Evolutionary conservation across 2,888 invertebrate species (phyloP).

Genomic region (Pachycephus smyrnensis): DNA sequence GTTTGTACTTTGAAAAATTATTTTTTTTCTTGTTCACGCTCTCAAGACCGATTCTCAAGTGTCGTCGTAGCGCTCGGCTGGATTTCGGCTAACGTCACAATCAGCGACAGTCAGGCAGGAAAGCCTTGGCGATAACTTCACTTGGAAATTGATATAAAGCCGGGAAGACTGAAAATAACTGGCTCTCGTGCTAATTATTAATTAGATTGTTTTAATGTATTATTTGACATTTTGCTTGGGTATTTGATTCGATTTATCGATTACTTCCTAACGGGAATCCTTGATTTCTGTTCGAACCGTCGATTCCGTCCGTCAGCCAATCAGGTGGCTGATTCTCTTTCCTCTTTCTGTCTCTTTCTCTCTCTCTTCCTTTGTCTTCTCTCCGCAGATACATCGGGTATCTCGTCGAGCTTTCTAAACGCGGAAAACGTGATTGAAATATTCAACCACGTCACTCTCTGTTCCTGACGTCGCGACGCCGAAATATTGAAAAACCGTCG

Average conservation of each 20-base stretch:
- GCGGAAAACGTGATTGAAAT: constrained; percentile 6
- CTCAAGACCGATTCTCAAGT: not conserved
- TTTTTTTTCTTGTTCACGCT: not conserved
- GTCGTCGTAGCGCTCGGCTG: not conserved
- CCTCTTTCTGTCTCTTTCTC: too few relatives aligned
- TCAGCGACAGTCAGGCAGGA: not conserved
- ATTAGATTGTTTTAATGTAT: not conserved
- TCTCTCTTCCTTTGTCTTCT: not conserved
- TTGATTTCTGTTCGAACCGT: not conserved
- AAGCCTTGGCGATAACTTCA: not conserved
- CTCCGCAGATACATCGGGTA: constrained; percentile 4
- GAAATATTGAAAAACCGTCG: constrained; percentile 22
- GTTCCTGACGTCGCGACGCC: not conserved
- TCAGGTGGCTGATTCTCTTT: not conserved
- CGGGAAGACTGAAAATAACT: too few relatives aligned
- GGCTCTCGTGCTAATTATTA: not conserved
- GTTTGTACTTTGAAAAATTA: not conserved
- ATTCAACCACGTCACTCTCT: not conserved
- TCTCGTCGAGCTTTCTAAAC: not conserved
- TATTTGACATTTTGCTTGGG: too few relatives aligned
- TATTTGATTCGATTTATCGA: too few relatives aligned
- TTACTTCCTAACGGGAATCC: rapidly evolving
- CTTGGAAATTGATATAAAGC: not conserved
- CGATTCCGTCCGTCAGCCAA: not conserved
- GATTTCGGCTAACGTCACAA: not conserved